Evolutionary conservation across 2,797 vertebrate genomes (phyloP).

Genomic region (Coranthus polyacanthus): DNA sequence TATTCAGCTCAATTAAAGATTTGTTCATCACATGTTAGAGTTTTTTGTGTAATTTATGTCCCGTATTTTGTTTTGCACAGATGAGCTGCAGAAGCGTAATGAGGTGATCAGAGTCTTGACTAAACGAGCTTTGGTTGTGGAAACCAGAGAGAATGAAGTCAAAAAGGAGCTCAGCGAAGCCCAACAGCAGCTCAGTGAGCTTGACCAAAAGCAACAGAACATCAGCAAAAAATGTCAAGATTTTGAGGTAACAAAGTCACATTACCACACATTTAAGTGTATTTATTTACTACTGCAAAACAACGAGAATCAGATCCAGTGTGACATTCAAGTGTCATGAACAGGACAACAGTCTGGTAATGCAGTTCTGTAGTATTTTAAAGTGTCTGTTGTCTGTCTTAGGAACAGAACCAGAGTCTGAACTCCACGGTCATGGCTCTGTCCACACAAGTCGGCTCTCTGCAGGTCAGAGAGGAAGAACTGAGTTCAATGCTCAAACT

Average conservation of each 20-base stretch:
- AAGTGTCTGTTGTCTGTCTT: conserved; percentile 4
- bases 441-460: conserved; percentile 87
- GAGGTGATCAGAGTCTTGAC: conserved; percentile 87
- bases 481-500: conserved; percentile 89
- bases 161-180: conserved; percentile 79
- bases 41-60: background rate
- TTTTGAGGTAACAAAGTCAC: conserved; percentile 81
- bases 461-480: conserved; percentile 91
- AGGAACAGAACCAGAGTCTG: conserved; percentile 90
- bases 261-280: background rate
- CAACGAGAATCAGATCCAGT: background rate
- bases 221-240: conserved; percentile 81
- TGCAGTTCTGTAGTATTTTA: background rate
- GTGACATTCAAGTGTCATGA: no score
- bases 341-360: background rate
- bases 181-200: conserved; percentile 83
- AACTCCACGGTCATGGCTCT: conserved; percentile 86
- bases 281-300: background rate
- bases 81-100: conserved; percentile 88
- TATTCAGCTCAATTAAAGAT: background rate
- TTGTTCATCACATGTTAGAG: background rate
- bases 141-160: conserved; percentile 83
- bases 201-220: conserved; percentile 80
- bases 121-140: conserved; percentile 81
- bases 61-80: conserved; percentile 68